These are phyloP conservation scores for Atta texana DNA, from an alignment of 1,140 invertebrate species.

Conservation along the genomic window DNA sequence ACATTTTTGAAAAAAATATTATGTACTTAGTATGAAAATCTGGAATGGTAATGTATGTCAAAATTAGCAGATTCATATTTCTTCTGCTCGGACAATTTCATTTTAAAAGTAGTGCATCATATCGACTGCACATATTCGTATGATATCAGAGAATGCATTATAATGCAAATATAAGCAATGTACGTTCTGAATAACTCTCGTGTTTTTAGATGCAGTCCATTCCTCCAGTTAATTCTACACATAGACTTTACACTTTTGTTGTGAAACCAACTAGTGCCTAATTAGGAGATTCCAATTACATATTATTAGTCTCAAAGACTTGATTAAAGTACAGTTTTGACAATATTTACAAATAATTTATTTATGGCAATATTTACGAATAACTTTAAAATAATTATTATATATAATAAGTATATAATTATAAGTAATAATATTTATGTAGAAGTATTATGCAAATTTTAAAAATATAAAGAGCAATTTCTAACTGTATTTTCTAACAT, in stretches of 20 bases:
- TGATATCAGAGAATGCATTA: slow-evolving; percentile 30
- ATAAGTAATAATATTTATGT: neutral
- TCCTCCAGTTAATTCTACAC: slow-evolving; percentile 31
- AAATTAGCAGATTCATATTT: slow-evolving; percentile 53
- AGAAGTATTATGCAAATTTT: neutral
- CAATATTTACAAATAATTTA: neutral
- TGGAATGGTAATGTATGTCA: neutral
- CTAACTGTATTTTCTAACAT: neutral
- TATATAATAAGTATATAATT: neutral
- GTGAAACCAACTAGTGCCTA: slow-evolving; percentile 10
- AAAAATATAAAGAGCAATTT: slow-evolving; percentile 5
- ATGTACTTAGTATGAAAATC: neutral
- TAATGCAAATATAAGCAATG: slow-evolving; percentile 61
- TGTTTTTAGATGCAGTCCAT: slow-evolving; percentile 38
- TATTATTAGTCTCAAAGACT: neutral
- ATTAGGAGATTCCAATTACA: slow-evolving; percentile 15
- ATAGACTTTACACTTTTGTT: too few species aligned
- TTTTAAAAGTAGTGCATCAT: slow-evolving; percentile 55
- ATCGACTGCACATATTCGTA: slow-evolving; percentile 36
- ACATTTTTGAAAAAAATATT: neutral
- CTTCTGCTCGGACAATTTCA: slow-evolving; percentile 56
- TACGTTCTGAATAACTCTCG: slow-evolving; percentile 32
- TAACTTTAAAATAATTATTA: too few species aligned
- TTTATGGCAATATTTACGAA: too few species aligned
- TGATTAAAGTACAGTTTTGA: neutral